Base-by-base conservation (phyloP, 2,113 vertebrate species). In the Apus apus region DNA sequence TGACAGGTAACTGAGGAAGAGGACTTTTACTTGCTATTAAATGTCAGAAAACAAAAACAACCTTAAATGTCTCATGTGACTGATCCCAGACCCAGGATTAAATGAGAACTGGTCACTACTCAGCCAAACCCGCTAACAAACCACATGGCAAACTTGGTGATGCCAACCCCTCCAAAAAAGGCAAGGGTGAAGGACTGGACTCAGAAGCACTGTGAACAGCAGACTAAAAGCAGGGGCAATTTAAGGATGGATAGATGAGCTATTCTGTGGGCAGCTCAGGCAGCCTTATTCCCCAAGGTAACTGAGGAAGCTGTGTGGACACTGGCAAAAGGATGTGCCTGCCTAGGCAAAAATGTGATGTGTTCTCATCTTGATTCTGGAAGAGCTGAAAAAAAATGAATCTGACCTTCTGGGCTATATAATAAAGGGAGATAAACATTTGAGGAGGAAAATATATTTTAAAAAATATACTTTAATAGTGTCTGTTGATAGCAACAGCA, bases 401-500 rank as follows among this genome's bases (percentile, higher is more conserved):
- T 45, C 71, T 83, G 72, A 76, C 48, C 54, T 88, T 64, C 56
- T 78, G 60, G 51, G 46, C 12, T 57, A 65, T 11, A 16, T 27
- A 75, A 58, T 34, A 89, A 92, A 73, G 58, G 51, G 38, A 79
- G 68, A 82, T 58, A 88, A 84, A 71, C n/a, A 51, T 18, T 82
- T 89, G 57, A 94, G 66, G 48, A 64, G n/a, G 36, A 92, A 93
- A 89, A 91, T 14, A 21, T 32, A 94, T 80, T 38, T 38, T 38
- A 32, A 40, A 14, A 73, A 70, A 74, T 29, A 17, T 48, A 13
- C 29, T 92, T 78, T 14, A 73, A 32, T 67, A 79, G 64, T n/a
- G 73, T 89, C 62, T 84, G 67, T 75, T 96, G 93, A 81, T 89
- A 85, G 76, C 79, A 81, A 38, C 32, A 50, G 60, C n/a, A 8